phyloP scores from a whole-genome alignment of 2,797 vertebrate species.

The Acridotheres tristis region DNA sequence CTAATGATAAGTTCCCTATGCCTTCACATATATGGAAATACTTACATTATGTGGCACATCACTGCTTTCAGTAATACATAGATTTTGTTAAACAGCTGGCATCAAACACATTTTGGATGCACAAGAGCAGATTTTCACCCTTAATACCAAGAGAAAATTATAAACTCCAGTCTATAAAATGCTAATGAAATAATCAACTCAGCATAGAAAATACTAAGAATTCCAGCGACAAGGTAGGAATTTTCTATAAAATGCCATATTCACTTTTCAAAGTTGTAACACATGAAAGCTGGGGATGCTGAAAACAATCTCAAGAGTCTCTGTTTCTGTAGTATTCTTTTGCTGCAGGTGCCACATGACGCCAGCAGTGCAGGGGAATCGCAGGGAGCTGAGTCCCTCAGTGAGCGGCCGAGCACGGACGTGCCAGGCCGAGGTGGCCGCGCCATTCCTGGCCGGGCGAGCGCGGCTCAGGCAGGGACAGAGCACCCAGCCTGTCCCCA shows the following conservation, averaged over 20 bases:
- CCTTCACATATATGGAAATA: background rate
- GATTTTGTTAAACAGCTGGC: background rate
- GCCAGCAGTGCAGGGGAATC: accelerated
- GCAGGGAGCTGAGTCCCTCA: background rate
- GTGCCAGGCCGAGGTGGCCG: background rate
- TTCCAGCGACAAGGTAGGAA: background rate
- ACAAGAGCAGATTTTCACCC: background rate
- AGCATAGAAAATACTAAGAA: background rate
- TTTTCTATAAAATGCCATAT: background rate
- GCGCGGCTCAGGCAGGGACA: accelerated
- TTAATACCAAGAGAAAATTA: background rate
- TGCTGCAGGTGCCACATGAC: background rate
- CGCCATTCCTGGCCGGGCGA: accelerated
- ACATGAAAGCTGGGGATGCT: background rate
- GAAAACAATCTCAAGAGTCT: background rate
- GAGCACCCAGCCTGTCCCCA: no score
- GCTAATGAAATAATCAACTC: background rate
- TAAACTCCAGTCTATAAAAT: background rate
- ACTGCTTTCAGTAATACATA: background rate
- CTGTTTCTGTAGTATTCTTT: background rate
- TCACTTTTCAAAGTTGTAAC: background rate
- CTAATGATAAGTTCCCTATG: background rate
- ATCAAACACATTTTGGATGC: background rate
- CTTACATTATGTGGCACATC: background rate
- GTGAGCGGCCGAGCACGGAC: background rate